Evolutionary conservation across 2,888 invertebrate genomes (phyloP), one percentile per base, ranked within the genome.

Genomic region (Leptopilina syphax): DNA sequence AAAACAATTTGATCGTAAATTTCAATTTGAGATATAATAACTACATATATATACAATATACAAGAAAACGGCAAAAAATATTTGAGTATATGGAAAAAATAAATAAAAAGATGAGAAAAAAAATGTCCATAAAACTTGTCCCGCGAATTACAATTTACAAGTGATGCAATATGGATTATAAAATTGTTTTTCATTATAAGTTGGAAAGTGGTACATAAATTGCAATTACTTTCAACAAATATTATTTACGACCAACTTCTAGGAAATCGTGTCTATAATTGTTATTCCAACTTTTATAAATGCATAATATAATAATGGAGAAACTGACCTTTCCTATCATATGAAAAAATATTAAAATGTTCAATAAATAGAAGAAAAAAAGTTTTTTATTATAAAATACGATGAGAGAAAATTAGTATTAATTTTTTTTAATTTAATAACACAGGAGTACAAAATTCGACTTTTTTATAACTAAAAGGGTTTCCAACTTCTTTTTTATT

Each of bases 221-320:
- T 54, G 13, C 34, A 70, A 70, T 54, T 70, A 70, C 50, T n/a
- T 54, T 50, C 68, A n/a, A 27, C 27, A n/a, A 50, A 54, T 34
- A 34, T 34, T 70, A 70, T 70, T 70, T 54, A 70, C 24, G n/a
- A 70, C 50, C 9, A 34, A 54, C 70, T 70, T 70, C 70, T n/a
- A 7, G 70, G 70, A 70, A 70, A 70, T 70, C 70, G 24, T 50
- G n/a, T 50, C 12, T 27, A n/a, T 50, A 50, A 50, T 50, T 18
- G 24, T 54, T 57, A 73, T 63, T 63, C 9, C 5, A 73, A 70
- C 54, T 9, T 57, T 73, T n/a, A 54, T 13, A 73, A 73, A 57
- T 47, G 13, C 34, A 27, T 3, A n/a, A 34, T 27, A 73, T 73
- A 57, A 57, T 8, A 73, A 60, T 73, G 54, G 57, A 73, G 57